Conservation (phyloP, 2,888 invertebrate species). For the Cantharis rustica region DNA sequence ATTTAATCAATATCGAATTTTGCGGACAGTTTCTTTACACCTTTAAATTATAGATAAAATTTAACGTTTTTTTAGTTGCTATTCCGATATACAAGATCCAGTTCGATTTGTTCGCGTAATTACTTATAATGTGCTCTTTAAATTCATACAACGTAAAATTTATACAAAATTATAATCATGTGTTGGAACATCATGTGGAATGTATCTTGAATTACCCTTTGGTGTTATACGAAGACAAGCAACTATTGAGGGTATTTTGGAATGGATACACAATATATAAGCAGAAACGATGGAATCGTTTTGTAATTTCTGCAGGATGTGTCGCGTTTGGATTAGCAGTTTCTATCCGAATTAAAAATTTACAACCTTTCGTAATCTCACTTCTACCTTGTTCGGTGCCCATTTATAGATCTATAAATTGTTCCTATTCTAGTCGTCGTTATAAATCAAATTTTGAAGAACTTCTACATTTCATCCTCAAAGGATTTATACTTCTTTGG, state of each 20-base stretch:
- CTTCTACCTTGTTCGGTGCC: not conserved
- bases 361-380: constrained; percentile 5
- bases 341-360: constrained; percentile 1
- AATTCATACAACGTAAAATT: constrained; percentile 1
- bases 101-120: not conserved
- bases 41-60: not conserved
- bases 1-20: not conserved
- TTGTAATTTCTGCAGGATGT: not conserved
- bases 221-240: constrained; percentile 18
- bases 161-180: constrained; percentile 5
- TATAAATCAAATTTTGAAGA: constrained; percentile 14
- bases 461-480: not conserved
- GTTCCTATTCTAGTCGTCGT: not conserved
- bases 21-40: constrained; percentile 8
- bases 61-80: not conserved
- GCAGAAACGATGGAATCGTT: not conserved
- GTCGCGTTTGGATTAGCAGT: not conserved
- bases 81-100: not conserved
- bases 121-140: not conserved
- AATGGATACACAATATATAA: not conserved
- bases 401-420: not conserved
- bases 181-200: constrained; percentile 15
- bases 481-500: not conserved
- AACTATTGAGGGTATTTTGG: constrained; percentile 16
- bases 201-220: constrained; percentile 17